Base-by-base conservation (phyloP, 2,797 vertebrate genomes). In the Esox lucius region DNA sequence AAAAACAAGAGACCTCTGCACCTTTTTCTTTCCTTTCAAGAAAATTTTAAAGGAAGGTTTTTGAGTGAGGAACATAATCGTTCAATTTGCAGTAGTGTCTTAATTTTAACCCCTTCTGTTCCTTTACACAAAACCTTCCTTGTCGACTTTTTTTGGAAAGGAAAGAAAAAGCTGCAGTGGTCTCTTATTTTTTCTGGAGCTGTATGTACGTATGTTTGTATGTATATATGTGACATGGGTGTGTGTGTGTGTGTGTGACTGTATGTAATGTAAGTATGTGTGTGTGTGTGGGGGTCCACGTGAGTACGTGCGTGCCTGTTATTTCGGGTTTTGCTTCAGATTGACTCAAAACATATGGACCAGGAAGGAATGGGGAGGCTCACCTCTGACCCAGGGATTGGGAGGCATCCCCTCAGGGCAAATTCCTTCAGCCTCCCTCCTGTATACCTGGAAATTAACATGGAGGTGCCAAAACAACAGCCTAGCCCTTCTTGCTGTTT, bases 401-500 rank as follows among this genome's bases (percentile, higher is more conserved):
- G 75, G 74, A 49, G 7, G 75, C 66, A 56, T 87, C 78, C 71
- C 79, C 79, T 76, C 67, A 48, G 84, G 80, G 76, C 48, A 80
- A 84, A 86, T 86, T 87, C 83, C 80, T 88, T 80, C 69, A 77
- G 72, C 77, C 51, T 22, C 31, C 53, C 51, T 46, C 59, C 22
- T 13, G 22, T 11, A 59, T 16, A 49, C 68, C 42, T 24, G 26
- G 72, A 80, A 35, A 73, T 76, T 35, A 81, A 78, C 77, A 76
- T 9, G 76, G 19, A 16, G 31, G 26, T 56, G 51, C 5, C 11
- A 71, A 56, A 65, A 70, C 7, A 11, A 73, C 31, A 65, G 11
- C 74, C 22, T 24, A 59, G 56, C 8, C n/a, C n/a, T 9, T 22
- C 56, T 59, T 22, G 56, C n/a, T 59, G 56, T 59, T 59, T 9